Base-by-base conservation (phyloP, 1,140 invertebrate species). In the Sarcophaga bullata region DNA sequence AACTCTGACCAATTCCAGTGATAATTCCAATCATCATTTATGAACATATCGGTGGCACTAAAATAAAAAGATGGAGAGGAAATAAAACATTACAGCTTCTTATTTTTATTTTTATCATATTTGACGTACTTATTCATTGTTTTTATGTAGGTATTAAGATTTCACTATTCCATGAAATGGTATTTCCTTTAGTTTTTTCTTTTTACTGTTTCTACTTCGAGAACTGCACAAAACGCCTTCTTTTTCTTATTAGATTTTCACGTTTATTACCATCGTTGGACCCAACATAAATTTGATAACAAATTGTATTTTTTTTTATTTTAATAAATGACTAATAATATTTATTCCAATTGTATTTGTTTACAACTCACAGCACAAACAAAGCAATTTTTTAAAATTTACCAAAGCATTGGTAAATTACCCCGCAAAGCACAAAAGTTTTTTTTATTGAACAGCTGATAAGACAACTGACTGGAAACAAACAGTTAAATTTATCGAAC, bases 1-100 rank as follows among this genome's bases (percentile, higher is more conserved):
- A 96, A 92, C 84, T 94, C 92, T 68, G 93, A 93, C 95, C 95
- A 96, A 84, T 93, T 93, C 94, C 94, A 95, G 11, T 80, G 52
- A 19, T 85, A 86, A 82, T 81, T 85, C 87, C 86, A 88, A 82
- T 86, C 85, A 46, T 19, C 10, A 19, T 78, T 11, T n/a, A 50
- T 3, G 52, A 73, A 83, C 86, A 86, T 85, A 47, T 52, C 73
- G 19, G 15, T 11, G n/a, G 8, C 9, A 17, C 48, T 50, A 5
- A 19, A 37, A 2, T 37, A 68, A 68, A 47, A 78, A 37, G 25
- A 2, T 37, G 25, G 25, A 37, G 4, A 52, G n/a, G n/a, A 50
- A 49, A 78, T 6, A 25, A 78, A 78, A 52, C 7, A 52, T 52
- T 52, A 52, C 6, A 3, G 50, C 1, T 52, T 6, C 19, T 8